A percentile compares a stretch with the other conserved stretches of the same genome.
These are phyloP conservation scores for Melanerpes aurifrons DNA, from an alignment of 2,113 vertebrate species.

Conservation along the genomic window DNA sequence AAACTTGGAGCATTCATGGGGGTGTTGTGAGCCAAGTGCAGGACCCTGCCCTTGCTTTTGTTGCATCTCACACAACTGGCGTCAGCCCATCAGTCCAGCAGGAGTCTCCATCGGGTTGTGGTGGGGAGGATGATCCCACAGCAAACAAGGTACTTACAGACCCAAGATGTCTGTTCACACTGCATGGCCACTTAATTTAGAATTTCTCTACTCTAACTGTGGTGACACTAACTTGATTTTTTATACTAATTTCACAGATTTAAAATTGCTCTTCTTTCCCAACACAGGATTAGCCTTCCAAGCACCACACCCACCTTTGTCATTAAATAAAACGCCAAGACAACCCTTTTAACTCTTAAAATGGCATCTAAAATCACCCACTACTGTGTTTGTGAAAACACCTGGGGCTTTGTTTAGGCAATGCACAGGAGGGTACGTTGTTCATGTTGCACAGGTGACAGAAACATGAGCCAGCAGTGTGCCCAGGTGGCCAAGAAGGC, in stretches of 20 bases:
- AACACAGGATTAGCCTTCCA: neutral
- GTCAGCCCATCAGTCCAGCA: too few species aligned
- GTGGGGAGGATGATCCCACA: rapidly evolving
- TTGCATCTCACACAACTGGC: too few species aligned
- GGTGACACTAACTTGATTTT: neutral
- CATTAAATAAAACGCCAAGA: neutral
- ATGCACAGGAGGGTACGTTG: too few species aligned
- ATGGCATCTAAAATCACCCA: too few species aligned
- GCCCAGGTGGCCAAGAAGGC: too few species aligned
- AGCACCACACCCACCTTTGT: neutral
- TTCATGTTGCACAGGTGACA: neutral
- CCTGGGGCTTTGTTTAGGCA: neutral
- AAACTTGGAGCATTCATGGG: too few species aligned
- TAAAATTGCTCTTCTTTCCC: neutral
- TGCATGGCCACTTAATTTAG: rapidly evolving
- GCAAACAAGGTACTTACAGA: rapidly evolving
- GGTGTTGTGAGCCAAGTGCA: too few species aligned
- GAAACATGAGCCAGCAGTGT: too few species aligned
- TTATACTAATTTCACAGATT: neutral
- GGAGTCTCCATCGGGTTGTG: neutral
- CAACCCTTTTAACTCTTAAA: neutral
- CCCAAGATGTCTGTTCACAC: too few species aligned
- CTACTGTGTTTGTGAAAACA: rapidly evolving
- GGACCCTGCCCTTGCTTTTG: too few species aligned
- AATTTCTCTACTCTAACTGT: too few species aligned